Evolutionary conservation across 1,140 invertebrate genomes (phyloP), one percentile per base, ranked within the genome.

Genomic region (Cotesia typhae): DNA sequence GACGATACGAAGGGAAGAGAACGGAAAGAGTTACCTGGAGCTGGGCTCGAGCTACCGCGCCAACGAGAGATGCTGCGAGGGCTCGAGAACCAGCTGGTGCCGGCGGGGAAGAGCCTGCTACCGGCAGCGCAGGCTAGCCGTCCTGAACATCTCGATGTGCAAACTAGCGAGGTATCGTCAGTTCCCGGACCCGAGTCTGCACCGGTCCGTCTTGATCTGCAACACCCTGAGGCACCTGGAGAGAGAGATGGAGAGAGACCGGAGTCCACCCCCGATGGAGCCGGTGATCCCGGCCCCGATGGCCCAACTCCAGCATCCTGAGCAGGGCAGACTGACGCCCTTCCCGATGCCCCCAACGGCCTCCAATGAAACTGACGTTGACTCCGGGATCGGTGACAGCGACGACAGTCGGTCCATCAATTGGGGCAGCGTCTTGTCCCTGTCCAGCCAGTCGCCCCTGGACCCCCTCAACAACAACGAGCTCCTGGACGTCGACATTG

Each of bases 181-280:
- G 84, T 94, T 93, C 73, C 92, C 94, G 2, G 96, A 98, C 82
- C 95, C 96, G 12, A 94, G 93, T 71, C 88, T 98, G n/a, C 91
- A 95, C 68, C 91, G 95, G 53, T 97, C 95, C 4, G 96, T 98
- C 75, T 91, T 98, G 53, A 96, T 98, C 76, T 96, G 95, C 87
- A 98, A 98, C 84, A 97, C 96, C 6, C 84, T 98, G 64, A 92
- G 96, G 81, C 90, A 93, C 78, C 93, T 98, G 75, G 96, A 98
- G 87, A 89, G 93, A 36, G 96, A 98, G 84, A 94, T 98, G 89
- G 94, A 96, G 83, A 89, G 91, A 53, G 95, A 96, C 78, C 74
- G 86, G 47, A 84, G 86, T 77, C 85, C 85, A 36, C 86, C 87
- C 36, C 85, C 83, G 9, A 84, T 86, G 80, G 82, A 82, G 67